Evolutionary conservation across 2,888 invertebrate genomes (phyloP).

Genomic region (Anthrax anthrax): DNA sequence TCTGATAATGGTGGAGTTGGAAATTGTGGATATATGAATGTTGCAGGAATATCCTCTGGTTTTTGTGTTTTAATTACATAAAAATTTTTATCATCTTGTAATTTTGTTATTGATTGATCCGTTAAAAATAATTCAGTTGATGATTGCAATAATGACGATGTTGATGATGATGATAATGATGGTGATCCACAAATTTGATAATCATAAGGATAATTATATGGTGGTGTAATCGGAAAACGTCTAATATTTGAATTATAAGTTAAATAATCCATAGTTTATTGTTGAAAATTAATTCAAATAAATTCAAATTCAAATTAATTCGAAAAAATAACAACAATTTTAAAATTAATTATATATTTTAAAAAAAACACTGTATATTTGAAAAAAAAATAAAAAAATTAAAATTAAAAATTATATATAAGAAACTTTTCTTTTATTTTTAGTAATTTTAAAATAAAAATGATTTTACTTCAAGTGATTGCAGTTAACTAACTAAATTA

Average conservation of each 20-base stretch:
- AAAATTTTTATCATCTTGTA: slow-evolving; percentile 4
- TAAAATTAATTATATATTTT: too few relatives aligned
- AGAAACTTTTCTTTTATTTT: too few relatives aligned
- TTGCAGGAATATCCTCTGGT: not conserved
- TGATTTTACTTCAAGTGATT: not conserved
- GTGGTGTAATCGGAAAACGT: slow-evolving; percentile 9
- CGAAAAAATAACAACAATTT: too few relatives aligned
- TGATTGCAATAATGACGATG: not conserved
- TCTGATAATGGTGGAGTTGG: slow-evolving; percentile 16
- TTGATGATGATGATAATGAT: not conserved
- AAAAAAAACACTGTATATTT: too few relatives aligned
- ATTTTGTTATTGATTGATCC: not conserved
- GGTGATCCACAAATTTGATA: slow-evolving; percentile 5
- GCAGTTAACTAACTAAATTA: not conserved
- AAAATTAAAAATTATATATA: too few relatives aligned
- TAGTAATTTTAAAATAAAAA: too few relatives aligned
- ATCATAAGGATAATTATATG: slow-evolving; percentile 8
- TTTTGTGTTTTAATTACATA: not conserved
- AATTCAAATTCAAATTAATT: too few relatives aligned
- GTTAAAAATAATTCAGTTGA: not conserved
- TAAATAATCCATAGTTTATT: slow-evolving; percentile 7
- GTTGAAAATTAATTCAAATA: not conserved
- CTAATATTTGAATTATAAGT: slow-evolving; percentile 5
- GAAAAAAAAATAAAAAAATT: too few relatives aligned
- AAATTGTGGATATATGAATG: slow-evolving; percentile 11